Evolutionary conservation across 2,888 invertebrate species (phyloP).

Genomic region (Philonicus albiceps): DNA sequence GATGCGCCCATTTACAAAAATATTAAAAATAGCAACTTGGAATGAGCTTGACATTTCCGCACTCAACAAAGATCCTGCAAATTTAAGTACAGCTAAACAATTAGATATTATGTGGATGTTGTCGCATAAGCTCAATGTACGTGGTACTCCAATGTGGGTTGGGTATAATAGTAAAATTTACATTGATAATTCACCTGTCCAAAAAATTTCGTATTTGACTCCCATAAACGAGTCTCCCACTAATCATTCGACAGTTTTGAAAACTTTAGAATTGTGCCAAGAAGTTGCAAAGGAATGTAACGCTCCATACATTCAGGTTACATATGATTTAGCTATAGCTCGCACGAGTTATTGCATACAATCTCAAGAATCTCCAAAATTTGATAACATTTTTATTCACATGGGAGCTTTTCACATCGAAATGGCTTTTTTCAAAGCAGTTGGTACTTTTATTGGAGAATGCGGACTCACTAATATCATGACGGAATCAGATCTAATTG

Average conservation of each 20-base stretch:
- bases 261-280: conserved; percentile 52
- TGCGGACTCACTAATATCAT: background rate
- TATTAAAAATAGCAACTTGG: too few relatives aligned
- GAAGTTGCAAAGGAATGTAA: background rate
- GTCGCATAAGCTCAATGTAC: background rate
- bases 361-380: conserved; percentile 52
- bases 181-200: conserved; percentile 50
- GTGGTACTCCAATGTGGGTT: conserved; percentile 53
- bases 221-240: conserved; percentile 56
- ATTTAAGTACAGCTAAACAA: conserved; percentile 15
- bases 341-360: conserved; percentile 51
- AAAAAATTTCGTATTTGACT: conserved; percentile 54
- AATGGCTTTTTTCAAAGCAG: conserved; percentile 54
- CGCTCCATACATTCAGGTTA: conserved; percentile 49
- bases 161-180: conserved; percentile 53
- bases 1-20: too few relatives aligned
- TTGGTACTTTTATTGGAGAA: conserved; percentile 53
- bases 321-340: conserved; percentile 56
- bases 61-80: too few relatives aligned
- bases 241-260: conserved; percentile 51
- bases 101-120: background rate
- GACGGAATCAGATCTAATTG: background rate
- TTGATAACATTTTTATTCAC: conserved; percentile 57
- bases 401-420: conserved; percentile 55
- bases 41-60: too few relatives aligned